phyloP scores from a whole-genome alignment of 2,797 vertebrate genomes.

The Denticeps clupeoides region DNA sequence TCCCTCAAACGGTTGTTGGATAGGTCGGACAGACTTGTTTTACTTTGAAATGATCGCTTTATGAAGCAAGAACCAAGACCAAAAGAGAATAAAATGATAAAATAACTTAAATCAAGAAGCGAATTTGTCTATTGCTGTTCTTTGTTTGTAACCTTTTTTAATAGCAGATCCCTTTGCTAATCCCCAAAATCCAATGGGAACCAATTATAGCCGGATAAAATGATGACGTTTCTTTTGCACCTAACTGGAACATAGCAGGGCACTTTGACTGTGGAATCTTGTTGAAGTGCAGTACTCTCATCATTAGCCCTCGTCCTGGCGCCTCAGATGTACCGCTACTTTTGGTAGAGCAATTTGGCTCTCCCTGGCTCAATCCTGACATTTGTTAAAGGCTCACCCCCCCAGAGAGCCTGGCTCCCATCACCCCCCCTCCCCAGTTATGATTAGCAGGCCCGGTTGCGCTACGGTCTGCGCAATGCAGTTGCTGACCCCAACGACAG shows the following conservation, averaged over 20 bases:
- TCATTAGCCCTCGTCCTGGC: constrained; percentile 13
- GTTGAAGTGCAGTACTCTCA: constrained; percentile 15
- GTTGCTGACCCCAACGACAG: too few species aligned
- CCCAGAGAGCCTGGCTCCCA: constrained; percentile 14
- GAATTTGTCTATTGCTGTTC: background rate
- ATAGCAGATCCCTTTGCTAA: constrained; percentile 9
- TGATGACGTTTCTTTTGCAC: constrained; percentile 6
- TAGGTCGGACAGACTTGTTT: too few species aligned
- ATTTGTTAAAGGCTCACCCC: constrained; percentile 31
- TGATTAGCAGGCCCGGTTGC: constrained; percentile 21
- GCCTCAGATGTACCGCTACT: constrained; percentile 18
- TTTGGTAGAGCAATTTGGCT: constrained; percentile 28
- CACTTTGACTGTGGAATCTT: constrained; percentile 3
- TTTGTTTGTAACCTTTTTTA: constrained; percentile 12
- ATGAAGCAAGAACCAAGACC: constrained; percentile 29
- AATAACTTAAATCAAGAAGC: constrained; percentile 4
- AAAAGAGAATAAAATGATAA: constrained; percentile 13
- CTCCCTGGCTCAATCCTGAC: constrained; percentile 22
- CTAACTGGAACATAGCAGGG: constrained; percentile 21
- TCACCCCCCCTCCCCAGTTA: too few species aligned
- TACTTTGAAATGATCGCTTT: background rate
- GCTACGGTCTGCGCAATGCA: background rate
- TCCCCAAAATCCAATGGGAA: constrained; percentile 25
- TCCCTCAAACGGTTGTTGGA: too few species aligned
- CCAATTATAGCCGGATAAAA: constrained; percentile 24